Conservation (phyloP, 2,797 vertebrate species). For the Hypotaenidia philippensis region DNA sequence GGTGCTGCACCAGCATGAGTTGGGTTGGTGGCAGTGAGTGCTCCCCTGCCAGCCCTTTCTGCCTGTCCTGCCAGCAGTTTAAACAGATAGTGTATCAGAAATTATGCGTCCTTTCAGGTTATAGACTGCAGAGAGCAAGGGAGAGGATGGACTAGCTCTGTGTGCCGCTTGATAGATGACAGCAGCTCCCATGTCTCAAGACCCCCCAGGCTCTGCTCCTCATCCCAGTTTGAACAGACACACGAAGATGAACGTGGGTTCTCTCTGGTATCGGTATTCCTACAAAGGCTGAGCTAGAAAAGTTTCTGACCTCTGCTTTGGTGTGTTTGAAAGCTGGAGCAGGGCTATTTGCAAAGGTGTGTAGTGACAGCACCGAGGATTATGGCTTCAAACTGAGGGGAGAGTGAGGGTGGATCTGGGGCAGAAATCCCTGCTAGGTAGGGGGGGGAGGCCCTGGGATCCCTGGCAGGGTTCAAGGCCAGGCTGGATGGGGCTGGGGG, state of each 20-base stretch:
- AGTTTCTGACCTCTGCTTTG: neutral
- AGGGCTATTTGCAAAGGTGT: too few relatives aligned
- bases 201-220: neutral
- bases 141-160: neutral
- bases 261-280: neutral
- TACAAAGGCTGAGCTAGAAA: neutral
- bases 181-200: neutral
- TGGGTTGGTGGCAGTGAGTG: rapidly evolving
- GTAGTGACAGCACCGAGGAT: too few relatives aligned
- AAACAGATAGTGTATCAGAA: neutral
- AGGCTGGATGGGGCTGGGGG: too few relatives aligned
- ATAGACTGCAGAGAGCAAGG: neutral
- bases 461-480: too few relatives aligned
- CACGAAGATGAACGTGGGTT: too few relatives aligned
- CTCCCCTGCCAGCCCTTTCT: rapidly evolving
- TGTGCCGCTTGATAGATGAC: neutral
- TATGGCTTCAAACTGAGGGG: too few relatives aligned
- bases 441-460: too few relatives aligned
- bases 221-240: too few relatives aligned
- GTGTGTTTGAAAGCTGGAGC: too few relatives aligned
- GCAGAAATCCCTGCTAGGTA: too few relatives aligned
- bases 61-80: neutral
- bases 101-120: neutral
- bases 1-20: rapidly evolving
- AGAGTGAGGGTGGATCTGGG: too few relatives aligned